Percentiles rank a stretch among this genome's conserved stretches.
phyloP scores from a whole-genome alignment of 2,113 vertebrate genomes.

The Sardina pilchardus region DNA sequence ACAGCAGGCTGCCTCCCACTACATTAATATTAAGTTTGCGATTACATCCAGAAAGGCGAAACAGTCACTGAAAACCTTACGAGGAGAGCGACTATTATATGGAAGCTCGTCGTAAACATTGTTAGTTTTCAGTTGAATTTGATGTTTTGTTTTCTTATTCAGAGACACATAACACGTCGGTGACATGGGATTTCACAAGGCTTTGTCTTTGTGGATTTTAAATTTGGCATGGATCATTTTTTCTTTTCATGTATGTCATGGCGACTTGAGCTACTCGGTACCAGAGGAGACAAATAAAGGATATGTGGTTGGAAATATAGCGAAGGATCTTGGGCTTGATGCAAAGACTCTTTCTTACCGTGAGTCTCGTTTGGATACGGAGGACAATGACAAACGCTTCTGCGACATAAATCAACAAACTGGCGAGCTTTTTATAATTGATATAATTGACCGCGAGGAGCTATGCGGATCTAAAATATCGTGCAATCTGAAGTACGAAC shows the following conservation, averaged over 20 bases:
- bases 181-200: no score
- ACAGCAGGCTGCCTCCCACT: neutral
- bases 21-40: neutral
- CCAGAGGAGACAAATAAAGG: slow-evolving; percentile 62
- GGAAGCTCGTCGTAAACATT: no score
- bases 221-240: no score
- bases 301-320: slow-evolving; percentile 61
- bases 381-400: slow-evolving; percentile 56
- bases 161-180: no score
- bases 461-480: slow-evolving; percentile 68
- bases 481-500: slow-evolving; percentile 37
- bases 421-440: slow-evolving; percentile 75
- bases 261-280: slow-evolving; percentile 60
- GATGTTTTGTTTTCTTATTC: no score
- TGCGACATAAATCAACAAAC: slow-evolving; percentile 73
- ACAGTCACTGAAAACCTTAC: no score
- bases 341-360: slow-evolving; percentile 22
- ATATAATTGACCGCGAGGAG: slow-evolving; percentile 78
- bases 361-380: slow-evolving; percentile 52
- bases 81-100: no score
- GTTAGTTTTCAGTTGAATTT: no score
- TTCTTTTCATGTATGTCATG: neutral
- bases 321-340: slow-evolving; percentile 64
- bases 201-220: no score
- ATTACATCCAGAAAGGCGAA: no score